These are phyloP conservation scores for Amphimallon solstitiale DNA, from an alignment of 2,888 invertebrate genomes.

Conservation along the genomic window DNA sequence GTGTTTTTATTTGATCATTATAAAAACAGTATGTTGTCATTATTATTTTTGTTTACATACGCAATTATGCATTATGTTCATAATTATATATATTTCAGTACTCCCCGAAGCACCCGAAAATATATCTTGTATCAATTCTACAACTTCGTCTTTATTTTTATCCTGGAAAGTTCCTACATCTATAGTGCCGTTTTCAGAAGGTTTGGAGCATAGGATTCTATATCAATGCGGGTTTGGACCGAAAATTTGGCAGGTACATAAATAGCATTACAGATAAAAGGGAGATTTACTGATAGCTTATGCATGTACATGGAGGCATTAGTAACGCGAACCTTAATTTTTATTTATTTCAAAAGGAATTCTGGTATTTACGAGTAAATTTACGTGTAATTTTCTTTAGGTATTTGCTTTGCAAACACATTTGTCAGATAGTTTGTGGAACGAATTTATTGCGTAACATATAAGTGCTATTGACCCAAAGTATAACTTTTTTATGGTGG, in stretches of 20 bases:
- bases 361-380: no score
- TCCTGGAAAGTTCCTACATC: conserved; percentile 65
- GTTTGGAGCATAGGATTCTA: conserved; percentile 64
- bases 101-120: conserved; percentile 65
- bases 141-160: conserved; percentile 63
- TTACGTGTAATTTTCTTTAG: no score
- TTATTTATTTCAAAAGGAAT: no score
- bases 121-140: conserved; percentile 62
- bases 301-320: no score
- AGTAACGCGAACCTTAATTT: background rate
- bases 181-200: conserved; percentile 65
- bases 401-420: no score
- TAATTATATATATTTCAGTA: conserved; percentile 57
- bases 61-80: background rate
- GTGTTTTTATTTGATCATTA: conserved; percentile 71
- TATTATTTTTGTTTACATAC: background rate
- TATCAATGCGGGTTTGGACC: conserved; percentile 66
- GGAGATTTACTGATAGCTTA: no score
- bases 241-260: conserved; percentile 62
- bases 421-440: no score
- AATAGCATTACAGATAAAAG: background rate
- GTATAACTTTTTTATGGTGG: no score
- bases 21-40: conserved; percentile 59
- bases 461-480: no score
- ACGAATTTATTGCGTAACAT: no score